Evolutionary conservation across 2,113 vertebrate genomes (phyloP).

Genomic region (Chaenogobius annularis): DNA sequence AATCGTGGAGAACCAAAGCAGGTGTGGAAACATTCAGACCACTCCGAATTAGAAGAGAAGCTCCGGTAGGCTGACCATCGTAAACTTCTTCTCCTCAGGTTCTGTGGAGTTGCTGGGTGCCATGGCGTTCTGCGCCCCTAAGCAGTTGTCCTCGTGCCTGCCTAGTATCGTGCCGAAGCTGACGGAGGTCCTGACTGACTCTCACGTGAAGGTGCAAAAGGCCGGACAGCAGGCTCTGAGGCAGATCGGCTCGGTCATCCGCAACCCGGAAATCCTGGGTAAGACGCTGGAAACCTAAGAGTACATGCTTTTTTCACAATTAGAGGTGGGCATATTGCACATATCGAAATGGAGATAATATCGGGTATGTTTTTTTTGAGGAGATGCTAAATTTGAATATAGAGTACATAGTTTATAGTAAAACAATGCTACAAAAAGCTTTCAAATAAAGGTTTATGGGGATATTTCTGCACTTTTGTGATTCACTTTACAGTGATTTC

Average conservation of each 20-base stretch:
- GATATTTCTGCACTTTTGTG: too few relatives aligned
- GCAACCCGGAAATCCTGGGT: constrained; percentile 98
- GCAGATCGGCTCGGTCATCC: constrained; percentile 96
- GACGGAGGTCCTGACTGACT: constrained; percentile 96
- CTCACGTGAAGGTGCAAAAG: constrained; percentile 97
- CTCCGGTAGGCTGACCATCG: background rate
- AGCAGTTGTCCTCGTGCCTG: constrained; percentile 95
- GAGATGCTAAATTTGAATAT: too few relatives aligned
- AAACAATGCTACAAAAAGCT: too few relatives aligned
- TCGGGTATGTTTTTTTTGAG: too few relatives aligned
- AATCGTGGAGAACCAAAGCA: constrained; percentile 98
- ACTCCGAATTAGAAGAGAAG: background rate
- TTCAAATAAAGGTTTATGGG: too few relatives aligned
- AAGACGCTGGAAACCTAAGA: constrained; percentile 26
- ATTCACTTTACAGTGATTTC: too few relatives aligned
- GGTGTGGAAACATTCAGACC: constrained; percentile 59
- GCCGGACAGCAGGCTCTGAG: constrained; percentile 95
- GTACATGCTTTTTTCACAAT: background rate
- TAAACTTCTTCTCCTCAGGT: constrained; percentile 69
- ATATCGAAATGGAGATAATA: too few relatives aligned
- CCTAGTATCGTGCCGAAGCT: constrained; percentile 98
- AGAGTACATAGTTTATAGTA: too few relatives aligned
- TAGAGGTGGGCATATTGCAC: too few relatives aligned
- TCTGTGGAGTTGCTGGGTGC: constrained; percentile 96
- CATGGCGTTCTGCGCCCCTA: constrained; percentile 97